Evolutionary conservation across 2,113 vertebrate species (phyloP), one percentile per base, ranked within the genome.

Genomic region (Scomber scombrus): DNA sequence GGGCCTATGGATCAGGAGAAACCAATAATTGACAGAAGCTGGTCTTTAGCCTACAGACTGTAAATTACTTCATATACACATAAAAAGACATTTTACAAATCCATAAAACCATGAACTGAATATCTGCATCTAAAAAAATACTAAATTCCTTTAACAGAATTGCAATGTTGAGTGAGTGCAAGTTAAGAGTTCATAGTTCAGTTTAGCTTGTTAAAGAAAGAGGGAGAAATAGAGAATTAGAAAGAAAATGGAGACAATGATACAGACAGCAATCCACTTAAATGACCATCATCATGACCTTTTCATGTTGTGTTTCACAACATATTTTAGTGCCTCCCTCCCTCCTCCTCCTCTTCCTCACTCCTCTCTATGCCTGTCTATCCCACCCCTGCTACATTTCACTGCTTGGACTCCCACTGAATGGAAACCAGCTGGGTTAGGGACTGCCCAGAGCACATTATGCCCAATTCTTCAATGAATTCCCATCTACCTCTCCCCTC

Each of bases 401-500:
- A 80, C 79, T 71, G 69, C 84, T 72, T 71, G 57, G 82, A 92
- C 89, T 92, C 88, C 84, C 82, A 86, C 85, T 78, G 87, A 92
- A 93, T 93, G 90, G 91, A 94, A 94, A 94, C 91, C 94, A 93
- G 90, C 91, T 94, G 91, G 89, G 23, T 85, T 46, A 4, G 91
- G 88, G 91, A 90, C 87, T 90, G 86, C 91, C 89, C 92, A 81
- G 80, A 93, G 87, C 88, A 85, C 88, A 90, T 85, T 88, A 89
- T 93, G 90, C 92, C 92, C 93, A 88, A 89, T 87, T 91, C 82
- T 92, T 93, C 87, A 91, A 87, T 90, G 80, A 91, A 85, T 89
- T 89, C 91, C 86, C 91, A 91, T 83, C 88, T 79, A 89, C 74
- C 82, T 84, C 91, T 90, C 89, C 86, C 85, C 61, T 77, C 86